Base-by-base conservation (phyloP, 2,113 vertebrate species). In the Labrus mixtus region DNA sequence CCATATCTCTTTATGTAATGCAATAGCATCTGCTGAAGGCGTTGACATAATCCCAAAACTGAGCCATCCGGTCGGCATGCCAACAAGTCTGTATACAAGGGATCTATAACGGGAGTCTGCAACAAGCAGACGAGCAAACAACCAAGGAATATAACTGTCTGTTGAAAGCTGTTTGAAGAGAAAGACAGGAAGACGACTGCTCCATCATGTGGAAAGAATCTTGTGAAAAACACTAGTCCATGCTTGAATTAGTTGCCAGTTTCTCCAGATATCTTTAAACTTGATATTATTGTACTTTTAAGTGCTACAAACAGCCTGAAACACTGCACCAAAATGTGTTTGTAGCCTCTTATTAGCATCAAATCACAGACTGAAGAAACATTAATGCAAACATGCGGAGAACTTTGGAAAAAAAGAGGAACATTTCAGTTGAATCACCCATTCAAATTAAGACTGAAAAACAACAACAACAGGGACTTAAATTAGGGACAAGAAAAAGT, bases 1-100 rank as follows among this genome's bases (percentile, higher is more conserved):
- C 68, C 83, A 73, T 75, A 67, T 89, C 85, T 87, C 88, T 86
- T 87, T 82, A 81, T 83, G 79, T 76, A 82, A 87, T 68, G 78
- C 78, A 86, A 87, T 72, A 79, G 78, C 81, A 77, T 84, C 77
- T 84, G 82, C 85, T 79, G 65, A 84, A 87, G 73, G 86, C 78
- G 29, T 81, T 76, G 88, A 87, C 80, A 85, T 82, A 80, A 88
- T 88, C 83, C 78, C 66, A 81, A 81, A 88, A 78, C 63, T 75
- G 75, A 85, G 75, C 85, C 61, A 66, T 76, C 43, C 61, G 39
- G 57, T 67, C 50, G 10, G 78, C 80, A 76, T 80, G 80, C 84
- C 76, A 85, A 87, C 83, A 81, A 75, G 71, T 81, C 73, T 9
- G 23, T 68, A 79, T 77, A 84, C 78, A 75, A 76, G 62, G 20